A percentile compares a stretch with the other conserved stretches of the same genome.
Conservation (phyloP, 2,888 invertebrate genomes). For the Heliconius cydno region DNA sequence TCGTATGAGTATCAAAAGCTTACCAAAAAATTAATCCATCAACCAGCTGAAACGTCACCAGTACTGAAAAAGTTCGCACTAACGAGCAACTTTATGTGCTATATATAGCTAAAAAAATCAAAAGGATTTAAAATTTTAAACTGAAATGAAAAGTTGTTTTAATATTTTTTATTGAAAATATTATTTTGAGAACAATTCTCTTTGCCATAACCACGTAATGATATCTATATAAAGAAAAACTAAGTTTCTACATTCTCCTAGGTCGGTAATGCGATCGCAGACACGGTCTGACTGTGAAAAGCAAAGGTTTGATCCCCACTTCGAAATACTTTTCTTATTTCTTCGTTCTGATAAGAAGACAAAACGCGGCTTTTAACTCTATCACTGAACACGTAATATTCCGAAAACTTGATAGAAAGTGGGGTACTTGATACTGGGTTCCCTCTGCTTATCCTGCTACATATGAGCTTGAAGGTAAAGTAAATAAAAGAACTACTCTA, state of each 20-base stretch:
- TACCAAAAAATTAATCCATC: constrained; percentile 7
- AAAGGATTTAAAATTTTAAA: not conserved
- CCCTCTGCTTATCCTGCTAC: no score
- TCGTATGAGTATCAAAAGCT: not conserved
- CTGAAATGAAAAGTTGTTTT: not conserved
- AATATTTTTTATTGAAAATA: not conserved
- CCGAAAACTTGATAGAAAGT: no score
- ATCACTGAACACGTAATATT: no score
- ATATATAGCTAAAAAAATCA: not conserved
- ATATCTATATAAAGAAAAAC: not conserved
- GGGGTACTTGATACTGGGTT: no score
- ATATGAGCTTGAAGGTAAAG: no score
- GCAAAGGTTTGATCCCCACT: not conserved
- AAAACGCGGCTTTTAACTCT: no score
- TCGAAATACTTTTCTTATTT: no score
- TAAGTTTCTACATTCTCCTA: not conserved
- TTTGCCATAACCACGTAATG: not conserved
- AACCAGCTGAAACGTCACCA: constrained; percentile 9
- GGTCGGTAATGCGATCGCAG: no score
- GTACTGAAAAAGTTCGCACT: not conserved
- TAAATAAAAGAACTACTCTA: no score
- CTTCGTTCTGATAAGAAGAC: no score
- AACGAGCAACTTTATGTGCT: constrained; percentile 5
- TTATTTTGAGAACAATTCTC: not conserved
- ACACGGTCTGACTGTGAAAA: no score